Evolutionary conservation across 2,113 vertebrate genomes (phyloP), one percentile per base, ranked within the genome.

Genomic region (Cercopithecus mona): DNA sequence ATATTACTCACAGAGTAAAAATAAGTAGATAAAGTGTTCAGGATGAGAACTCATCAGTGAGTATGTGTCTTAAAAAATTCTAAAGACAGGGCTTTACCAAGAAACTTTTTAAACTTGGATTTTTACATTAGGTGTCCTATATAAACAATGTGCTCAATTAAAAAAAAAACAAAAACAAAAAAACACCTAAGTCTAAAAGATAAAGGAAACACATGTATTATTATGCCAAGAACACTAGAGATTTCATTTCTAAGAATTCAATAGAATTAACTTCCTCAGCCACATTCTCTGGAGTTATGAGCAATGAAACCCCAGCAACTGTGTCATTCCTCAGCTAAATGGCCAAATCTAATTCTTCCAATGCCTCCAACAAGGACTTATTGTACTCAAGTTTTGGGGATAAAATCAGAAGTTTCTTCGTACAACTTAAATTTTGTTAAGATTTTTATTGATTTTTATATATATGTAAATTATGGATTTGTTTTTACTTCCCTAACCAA

Each of bases 231-330:
- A 81, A 90, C 85, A 82, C 25, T 5, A 79, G 55, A 83, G 23
- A 89, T 73, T 94, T 94, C 27, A 50, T 86, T 93, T 91, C 72
- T 96, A 79, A 93, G 45, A 93, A 78, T 80, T 97, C 48, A 92
- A 57, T 79, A 89, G 27, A 30, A 59, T 81, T 85, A 55, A 40
- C 48, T 86, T 88, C 72, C 32, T 95, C 38, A 91, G n/a, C 25
- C 27, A 95, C 10, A 59, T 5, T 73, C 68, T 59, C 78, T 78
- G 27, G 30, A 68, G 40, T 85, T 85, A 18, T 40, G 52, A n/a
- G 25, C 17, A 81, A 88, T 14, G 18, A 83, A 92, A 84, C 52
- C 3, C 35, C 27, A 81, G 27, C 59, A 70, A 84, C 43, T 88
- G 32, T 20, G 52, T 68, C n/a, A 64, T 87, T 92, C 17, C 48